phyloP scores from a whole-genome alignment of 2,888 invertebrate genomes.

The Epiblema foenella region DNA sequence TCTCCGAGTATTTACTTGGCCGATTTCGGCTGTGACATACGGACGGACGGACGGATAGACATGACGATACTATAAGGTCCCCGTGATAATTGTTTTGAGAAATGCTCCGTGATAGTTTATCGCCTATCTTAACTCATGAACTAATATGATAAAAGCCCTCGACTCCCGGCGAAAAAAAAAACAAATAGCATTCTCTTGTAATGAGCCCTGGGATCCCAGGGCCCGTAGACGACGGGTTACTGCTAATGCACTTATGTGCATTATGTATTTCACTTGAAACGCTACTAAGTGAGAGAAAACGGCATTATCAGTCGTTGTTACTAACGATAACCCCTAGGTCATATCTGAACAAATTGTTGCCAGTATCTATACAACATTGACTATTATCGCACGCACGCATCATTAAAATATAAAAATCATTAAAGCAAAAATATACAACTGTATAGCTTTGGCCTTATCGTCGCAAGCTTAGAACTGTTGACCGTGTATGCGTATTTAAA shows the following conservation, averaged over 20 bases:
- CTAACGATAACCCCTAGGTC: constrained; percentile 44
- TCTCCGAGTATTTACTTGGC: too few species aligned
- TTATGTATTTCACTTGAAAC: background rate
- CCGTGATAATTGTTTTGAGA: too few species aligned
- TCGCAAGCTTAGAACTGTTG: background rate
- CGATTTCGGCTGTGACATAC: too few species aligned
- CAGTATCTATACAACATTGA: background rate
- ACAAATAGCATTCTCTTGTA: too few species aligned
- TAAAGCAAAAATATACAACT: background rate
- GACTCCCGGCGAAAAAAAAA: too few species aligned
- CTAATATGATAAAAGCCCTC: too few species aligned
- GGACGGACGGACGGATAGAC: too few species aligned
- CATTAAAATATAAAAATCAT: constrained; percentile 13
- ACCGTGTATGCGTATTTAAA: background rate
- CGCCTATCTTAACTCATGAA: too few species aligned
- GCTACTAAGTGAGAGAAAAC: constrained; percentile 23
- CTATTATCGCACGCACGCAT: constrained; percentile 28
- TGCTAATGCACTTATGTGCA: background rate
- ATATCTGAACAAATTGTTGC: constrained; percentile 46
- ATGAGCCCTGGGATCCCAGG: too few species aligned
- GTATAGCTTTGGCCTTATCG: background rate
- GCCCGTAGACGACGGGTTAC: too few species aligned
- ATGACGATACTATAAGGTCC: too few species aligned
- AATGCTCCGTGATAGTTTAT: too few species aligned
- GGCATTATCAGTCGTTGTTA: constrained; percentile 14